Percentiles rank a stretch among this genome's conserved stretches.
phyloP scores from a whole-genome alignment of 2,888 invertebrate genomes.

The Germaria angustata region DNA sequence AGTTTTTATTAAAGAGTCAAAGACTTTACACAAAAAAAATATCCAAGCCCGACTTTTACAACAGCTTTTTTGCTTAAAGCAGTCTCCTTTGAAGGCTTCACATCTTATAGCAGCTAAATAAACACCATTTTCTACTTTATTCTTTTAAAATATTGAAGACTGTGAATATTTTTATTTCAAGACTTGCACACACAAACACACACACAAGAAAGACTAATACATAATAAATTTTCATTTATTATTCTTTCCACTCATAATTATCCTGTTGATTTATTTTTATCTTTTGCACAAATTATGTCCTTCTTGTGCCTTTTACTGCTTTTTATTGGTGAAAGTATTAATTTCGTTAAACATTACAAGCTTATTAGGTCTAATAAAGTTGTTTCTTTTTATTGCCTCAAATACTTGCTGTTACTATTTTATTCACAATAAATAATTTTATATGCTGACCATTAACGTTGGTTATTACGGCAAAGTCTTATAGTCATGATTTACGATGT shows the following conservation, averaged over 20 bases:
- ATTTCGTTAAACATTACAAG: not conserved
- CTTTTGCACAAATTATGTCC: not conserved
- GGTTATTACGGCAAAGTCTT: not conserved
- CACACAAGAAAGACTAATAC: too few relatives aligned
- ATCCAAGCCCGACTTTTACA: too few relatives aligned
- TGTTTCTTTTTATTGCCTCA: not conserved
- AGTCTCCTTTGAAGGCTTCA: too few relatives aligned
- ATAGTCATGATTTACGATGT: not conserved
- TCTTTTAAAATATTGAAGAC: too few relatives aligned
- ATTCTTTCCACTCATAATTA: not conserved
- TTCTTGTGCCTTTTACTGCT: not conserved
- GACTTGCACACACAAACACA: too few relatives aligned
- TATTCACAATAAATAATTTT: constrained; percentile 4
- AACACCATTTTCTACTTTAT: too few relatives aligned
- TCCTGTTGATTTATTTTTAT: not conserved
- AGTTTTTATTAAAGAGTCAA: too few relatives aligned
- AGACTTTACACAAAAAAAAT: too few relatives aligned
- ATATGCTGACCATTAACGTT: not conserved
- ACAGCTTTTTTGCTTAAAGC: too few relatives aligned
- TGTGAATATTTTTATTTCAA: too few relatives aligned
- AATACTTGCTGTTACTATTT: not conserved
- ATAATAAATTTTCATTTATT: not conserved
- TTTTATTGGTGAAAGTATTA: not conserved
- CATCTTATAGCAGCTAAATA: too few relatives aligned
- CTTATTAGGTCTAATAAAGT: not conserved